Conservation (phyloP, 2,888 invertebrate genomes). For the Anaspis maculata region DNA sequence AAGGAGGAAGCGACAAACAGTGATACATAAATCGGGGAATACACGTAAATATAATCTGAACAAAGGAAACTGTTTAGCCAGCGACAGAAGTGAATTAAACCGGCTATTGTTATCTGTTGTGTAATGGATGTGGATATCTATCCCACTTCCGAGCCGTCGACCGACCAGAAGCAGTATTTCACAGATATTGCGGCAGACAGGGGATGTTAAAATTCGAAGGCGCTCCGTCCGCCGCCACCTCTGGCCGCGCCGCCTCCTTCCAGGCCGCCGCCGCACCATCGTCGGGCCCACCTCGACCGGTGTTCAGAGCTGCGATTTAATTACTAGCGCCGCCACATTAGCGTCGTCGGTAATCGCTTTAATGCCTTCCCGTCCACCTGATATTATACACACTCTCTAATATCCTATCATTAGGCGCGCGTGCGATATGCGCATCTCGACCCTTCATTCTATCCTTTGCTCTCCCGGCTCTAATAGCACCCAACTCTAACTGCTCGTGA, state of each 20-base stretch:
- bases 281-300: neutral
- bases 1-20: constrained; percentile 24
- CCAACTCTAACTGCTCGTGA: constrained; percentile 5
- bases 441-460: constrained; percentile 1
- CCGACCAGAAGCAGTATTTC: constrained; percentile 32
- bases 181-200: constrained; percentile 30
- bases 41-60: constrained; percentile 35
- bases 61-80: constrained; percentile 40
- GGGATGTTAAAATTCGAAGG: constrained; percentile 9
- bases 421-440: constrained; percentile 3
- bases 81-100: constrained; percentile 40
- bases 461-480: constrained; percentile 7
- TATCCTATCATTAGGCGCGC: constrained; percentile 13
- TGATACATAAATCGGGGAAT: constrained; percentile 30
- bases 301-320: constrained; percentile 14
- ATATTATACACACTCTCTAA: constrained; percentile 18
- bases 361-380: constrained; percentile 20
- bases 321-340: constrained; percentile 18
- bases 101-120: constrained; percentile 39
- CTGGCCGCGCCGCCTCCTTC: neutral
- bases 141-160: constrained; percentile 32
- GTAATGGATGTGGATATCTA: constrained; percentile 39
- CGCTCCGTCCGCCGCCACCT: constrained; percentile 1
- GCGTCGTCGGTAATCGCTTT: constrained; percentile 19
- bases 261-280: neutral